Evolutionary conservation across 1,140 invertebrate species (phyloP).

Genomic region (Apis dorsata): DNA sequence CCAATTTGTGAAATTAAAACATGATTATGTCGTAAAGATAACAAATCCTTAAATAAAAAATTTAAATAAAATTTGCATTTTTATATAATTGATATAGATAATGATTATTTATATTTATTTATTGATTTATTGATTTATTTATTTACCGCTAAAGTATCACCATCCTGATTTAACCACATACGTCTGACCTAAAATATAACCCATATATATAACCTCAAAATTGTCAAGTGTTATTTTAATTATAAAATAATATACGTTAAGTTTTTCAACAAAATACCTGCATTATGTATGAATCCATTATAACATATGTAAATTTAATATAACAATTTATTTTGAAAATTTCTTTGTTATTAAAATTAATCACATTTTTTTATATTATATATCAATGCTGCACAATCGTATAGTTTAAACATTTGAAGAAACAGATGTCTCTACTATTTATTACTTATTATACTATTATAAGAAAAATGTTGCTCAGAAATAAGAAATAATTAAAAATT

Average conservation of each 20-base stretch:
- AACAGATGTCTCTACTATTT: neutral
- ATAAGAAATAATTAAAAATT: neutral
- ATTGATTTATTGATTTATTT: neutral
- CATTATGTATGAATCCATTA: constrained; percentile 71
- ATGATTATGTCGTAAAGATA: constrained; percentile 90
- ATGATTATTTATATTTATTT: neutral
- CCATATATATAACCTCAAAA: constrained; percentile 42
- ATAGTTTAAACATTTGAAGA: neutral
- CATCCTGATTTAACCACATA: constrained; percentile 81
- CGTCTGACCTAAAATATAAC: constrained; percentile 60
- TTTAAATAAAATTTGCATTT: constrained; percentile 17
- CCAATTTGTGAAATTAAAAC: constrained; percentile 85
- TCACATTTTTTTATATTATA: neutral
- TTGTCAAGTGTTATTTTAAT: neutral
- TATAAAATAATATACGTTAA: neutral
- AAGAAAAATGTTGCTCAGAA: neutral
- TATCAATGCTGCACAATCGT: neutral
- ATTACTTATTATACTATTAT: no score
- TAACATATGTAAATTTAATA: neutral
- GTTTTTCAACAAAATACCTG: constrained; percentile 61
- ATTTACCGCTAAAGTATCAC: constrained; percentile 80
- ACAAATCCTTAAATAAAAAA: constrained; percentile 79
- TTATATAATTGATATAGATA: neutral
- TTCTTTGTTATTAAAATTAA: neutral
- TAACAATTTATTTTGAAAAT: constrained; percentile 1